phyloP scores from a whole-genome alignment of 2,797 vertebrate species.

The Manis pentadactyla region DNA sequence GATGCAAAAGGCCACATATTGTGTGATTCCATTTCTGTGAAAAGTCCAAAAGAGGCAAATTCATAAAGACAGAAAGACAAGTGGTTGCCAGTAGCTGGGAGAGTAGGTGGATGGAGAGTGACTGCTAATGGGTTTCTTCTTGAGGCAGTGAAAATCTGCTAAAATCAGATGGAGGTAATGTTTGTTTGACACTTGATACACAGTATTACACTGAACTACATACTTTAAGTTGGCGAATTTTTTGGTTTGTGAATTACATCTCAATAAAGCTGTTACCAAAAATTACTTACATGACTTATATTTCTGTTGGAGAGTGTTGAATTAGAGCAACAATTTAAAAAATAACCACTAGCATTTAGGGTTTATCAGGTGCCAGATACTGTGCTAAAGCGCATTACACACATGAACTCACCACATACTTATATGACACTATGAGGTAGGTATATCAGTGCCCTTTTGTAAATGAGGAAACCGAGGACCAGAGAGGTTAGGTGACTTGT shows the following conservation, averaged over 20 bases:
- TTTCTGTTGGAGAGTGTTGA: neutral
- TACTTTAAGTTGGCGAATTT: neutral
- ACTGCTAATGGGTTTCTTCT: neutral
- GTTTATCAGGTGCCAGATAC: neutral
- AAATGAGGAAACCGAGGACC: neutral
- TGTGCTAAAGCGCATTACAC: neutral
- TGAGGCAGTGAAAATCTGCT: neutral
- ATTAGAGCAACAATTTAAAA: neutral
- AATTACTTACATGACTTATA: neutral
- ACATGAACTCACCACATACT: no score
- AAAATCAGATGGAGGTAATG: neutral
- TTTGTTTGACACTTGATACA: neutral
- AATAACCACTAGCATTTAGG: neutral
- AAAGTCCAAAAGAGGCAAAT: neutral
- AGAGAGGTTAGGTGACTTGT: slow-evolving; percentile 43
- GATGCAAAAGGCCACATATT: neutral
- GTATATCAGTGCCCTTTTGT: neutral
- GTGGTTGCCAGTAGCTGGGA: neutral
- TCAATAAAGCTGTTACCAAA: slow-evolving; percentile 18
- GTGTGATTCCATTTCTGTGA: neutral
- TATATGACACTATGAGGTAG: neutral
- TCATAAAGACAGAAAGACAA: neutral
- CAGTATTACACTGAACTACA: neutral
- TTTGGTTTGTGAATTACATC: slow-evolving; percentile 6
- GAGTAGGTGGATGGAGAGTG: neutral